phyloP scores from a whole-genome alignment of 2,888 invertebrate species.

The Parnassius mnemosyne region DNA sequence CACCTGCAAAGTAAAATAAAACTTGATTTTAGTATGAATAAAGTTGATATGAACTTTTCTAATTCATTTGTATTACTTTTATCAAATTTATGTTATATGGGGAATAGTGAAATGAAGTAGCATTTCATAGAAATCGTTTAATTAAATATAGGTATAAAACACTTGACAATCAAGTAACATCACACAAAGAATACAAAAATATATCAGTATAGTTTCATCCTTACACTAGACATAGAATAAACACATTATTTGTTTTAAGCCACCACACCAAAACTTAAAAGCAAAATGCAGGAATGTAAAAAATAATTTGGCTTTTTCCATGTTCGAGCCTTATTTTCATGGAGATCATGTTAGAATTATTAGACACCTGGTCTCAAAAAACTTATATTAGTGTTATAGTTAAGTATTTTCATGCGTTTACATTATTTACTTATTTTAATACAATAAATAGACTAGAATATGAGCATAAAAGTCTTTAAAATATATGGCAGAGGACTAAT shows the following conservation, averaged over 20 bases:
- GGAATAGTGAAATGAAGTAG: slow-evolving; percentile 14
- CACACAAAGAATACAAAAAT: slow-evolving; percentile 37
- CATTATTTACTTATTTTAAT: slow-evolving; percentile 32
- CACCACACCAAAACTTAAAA: slow-evolving; percentile 26
- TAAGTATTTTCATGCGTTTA: slow-evolving; percentile 23
- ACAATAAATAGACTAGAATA: slow-evolving; percentile 75
- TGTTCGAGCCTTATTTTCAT: slow-evolving; percentile 13
- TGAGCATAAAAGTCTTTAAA: slow-evolving; percentile 73
- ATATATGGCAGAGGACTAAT: slow-evolving; percentile 65
- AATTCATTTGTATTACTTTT: not conserved
- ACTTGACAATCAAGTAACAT: slow-evolving; percentile 25
- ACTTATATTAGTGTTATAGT: slow-evolving; percentile 13
- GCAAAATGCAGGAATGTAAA: slow-evolving; percentile 55
- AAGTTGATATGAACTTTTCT: not conserved
- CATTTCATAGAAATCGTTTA: slow-evolving; percentile 22
- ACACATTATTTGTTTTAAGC: slow-evolving; percentile 25
- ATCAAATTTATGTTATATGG: slow-evolving; percentile 7
- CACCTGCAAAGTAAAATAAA: slow-evolving; percentile 58
- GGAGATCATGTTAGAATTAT: slow-evolving; percentile 22
- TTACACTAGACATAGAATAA: slow-evolving; percentile 16
- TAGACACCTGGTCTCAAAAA: slow-evolving; percentile 18
- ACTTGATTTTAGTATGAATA: not conserved
- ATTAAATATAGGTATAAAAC: slow-evolving; percentile 20
- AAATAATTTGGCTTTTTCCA: slow-evolving; percentile 46
- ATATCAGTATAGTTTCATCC: slow-evolving; percentile 24